Base-by-base conservation (phyloP, 1,140 invertebrate genomes). In the Heliconius congener region DNA sequence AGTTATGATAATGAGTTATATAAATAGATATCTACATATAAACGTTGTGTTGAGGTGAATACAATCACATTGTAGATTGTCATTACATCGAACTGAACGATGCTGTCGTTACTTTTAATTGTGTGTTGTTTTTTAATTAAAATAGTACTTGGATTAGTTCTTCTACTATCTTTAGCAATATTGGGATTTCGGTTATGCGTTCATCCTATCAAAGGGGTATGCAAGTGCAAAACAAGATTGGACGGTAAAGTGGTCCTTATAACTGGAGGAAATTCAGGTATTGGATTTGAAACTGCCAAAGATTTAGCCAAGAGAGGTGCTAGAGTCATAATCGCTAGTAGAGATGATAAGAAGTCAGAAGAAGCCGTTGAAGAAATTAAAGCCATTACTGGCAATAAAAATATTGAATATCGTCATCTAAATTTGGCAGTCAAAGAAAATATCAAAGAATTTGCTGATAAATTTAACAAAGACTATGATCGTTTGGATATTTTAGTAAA, bases 401-500 rank as follows among this genome's bases (percentile, higher is more conserved):
- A 83, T 13, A 73, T 85, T 1, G 78, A 85, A 46, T 74, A 82
- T n/a, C 87, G 82, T 85, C 79, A 87, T 70, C 66, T 95, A 9
- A 88, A 94, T 81, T 79, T 94, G 8, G 79, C 85, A 3, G 86
- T 85, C 55, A 88, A 92, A n/a, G 84, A 77, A 13, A 91, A 83
- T 42, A 78, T 94, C 4, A 76, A 72, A 72, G 77, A 85, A 70
- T 93, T 93, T 37, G 87, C 87, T 46, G 78, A 83, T 27, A 81
- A 91, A 39, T 88, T 92, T 73, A 90, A 89, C 39, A 85, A 94
- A 9, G 94, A 86, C 0, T 95, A 95, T 83, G 57, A 94, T 37
- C 89, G 95, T 74, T 95, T 97, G 52, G 95, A 97, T 83, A 91
- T 97, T 79, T 90, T 98, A 2, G 96, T 98, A 13, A 97, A 97